A percentile compares a stretch with the other conserved stretches of the same genome.
phyloP scores from a whole-genome alignment of 2,113 vertebrate species.

The Xenopus borealis region DNA sequence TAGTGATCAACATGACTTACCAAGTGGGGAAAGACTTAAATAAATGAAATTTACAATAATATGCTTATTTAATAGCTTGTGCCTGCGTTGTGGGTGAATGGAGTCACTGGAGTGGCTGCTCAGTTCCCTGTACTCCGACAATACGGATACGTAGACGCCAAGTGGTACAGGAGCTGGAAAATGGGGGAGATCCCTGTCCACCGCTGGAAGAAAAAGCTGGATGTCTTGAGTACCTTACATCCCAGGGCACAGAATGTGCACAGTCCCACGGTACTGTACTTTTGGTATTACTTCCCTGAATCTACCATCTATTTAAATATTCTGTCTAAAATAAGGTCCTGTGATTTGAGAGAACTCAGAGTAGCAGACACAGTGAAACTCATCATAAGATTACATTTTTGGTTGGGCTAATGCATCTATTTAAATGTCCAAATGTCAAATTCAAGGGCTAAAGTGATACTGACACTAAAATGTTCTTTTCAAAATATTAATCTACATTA shows the following conservation, averaged over 20 bases:
- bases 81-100: slow-evolving; percentile 80
- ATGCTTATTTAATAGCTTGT: slow-evolving; percentile 63
- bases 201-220: slow-evolving; percentile 78
- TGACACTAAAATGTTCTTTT: too few species aligned
- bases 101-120: slow-evolving; percentile 89
- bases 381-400: too few species aligned
- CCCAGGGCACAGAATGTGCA: slow-evolving; percentile 72
- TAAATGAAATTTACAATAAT: neutral
- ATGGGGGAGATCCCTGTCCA: slow-evolving; percentile 79
- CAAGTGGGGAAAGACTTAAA: neutral
- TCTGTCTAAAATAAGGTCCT: too few species aligned
- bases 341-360: too few species aligned
- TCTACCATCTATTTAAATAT: too few species aligned
- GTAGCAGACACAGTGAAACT: too few species aligned
- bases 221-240: slow-evolving; percentile 80
- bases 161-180: slow-evolving; percentile 66
- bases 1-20: too few species aligned
- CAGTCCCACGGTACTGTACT: slow-evolving; percentile 69
- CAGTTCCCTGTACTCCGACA: slow-evolving; percentile 67
- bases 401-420: too few species aligned
- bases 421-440: too few species aligned
- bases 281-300: neutral
- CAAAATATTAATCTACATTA: too few species aligned
- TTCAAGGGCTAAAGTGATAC: too few species aligned
- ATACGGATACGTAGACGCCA: slow-evolving; percentile 71